Evolutionary conservation across 1,140 invertebrate species (phyloP).

Genomic region (Aleiodes sp.): DNA sequence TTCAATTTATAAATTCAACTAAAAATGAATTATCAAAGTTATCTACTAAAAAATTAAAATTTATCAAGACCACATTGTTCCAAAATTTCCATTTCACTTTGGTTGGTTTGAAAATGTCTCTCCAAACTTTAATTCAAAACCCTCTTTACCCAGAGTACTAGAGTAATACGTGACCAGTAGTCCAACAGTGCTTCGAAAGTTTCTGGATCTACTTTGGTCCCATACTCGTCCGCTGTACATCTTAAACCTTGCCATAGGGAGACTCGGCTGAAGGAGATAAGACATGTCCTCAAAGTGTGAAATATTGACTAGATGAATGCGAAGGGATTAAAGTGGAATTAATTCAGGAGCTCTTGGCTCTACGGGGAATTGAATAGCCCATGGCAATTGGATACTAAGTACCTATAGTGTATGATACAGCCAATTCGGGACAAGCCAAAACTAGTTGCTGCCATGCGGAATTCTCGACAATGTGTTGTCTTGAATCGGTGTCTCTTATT

Average conservation of each 20-base stretch:
- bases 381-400: constrained; percentile 22
- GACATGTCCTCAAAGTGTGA: constrained; percentile 63
- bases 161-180: constrained; percentile 60
- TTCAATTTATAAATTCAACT: too few relatives aligned
- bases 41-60: too few relatives aligned
- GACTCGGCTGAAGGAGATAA: constrained; percentile 57
- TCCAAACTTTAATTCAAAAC: constrained; percentile 3
- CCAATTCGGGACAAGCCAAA: constrained; percentile 54
- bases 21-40: too few relatives aligned
- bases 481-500: constrained; percentile 57
- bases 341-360: neutral
- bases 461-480: constrained; percentile 56
- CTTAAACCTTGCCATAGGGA: constrained; percentile 60
- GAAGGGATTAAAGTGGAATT: neutral
- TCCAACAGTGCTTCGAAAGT: constrained; percentile 59
- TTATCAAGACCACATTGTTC: too few relatives aligned
- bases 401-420: constrained; percentile 61
- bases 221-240: constrained; percentile 63
- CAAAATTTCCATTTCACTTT: too few relatives aligned
- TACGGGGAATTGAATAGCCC: neutral
- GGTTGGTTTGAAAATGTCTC: too few relatives aligned
- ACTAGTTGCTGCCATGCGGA: constrained; percentile 56
- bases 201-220: constrained; percentile 63
- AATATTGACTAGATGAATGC: constrained; percentile 55
- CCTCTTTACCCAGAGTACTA: constrained; percentile 53